Base-by-base conservation (phyloP, 2,888 invertebrate species). In the Loripinus fragilis region DNA sequence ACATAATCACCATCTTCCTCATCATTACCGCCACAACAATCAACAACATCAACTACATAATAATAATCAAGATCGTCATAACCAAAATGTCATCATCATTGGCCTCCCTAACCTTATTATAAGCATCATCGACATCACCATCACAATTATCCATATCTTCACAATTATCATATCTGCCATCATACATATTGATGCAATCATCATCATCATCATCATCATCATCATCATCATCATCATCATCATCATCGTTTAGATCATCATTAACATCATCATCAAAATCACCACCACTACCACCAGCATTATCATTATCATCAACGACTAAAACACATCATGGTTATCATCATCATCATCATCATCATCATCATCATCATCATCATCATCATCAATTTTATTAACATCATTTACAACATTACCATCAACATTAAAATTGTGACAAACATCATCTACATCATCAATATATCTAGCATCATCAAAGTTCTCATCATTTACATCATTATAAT, bases 141-240 rank as follows among this genome's bases (percentile, higher is more conserved):
- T n/a, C n/a, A n/a, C n/a, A n/a, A n/a, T n/a, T n/a, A n/a, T n/a
- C n/a, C n/a, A n/a, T n/a, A n/a, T n/a, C 48, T 17, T n/a, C n/a
- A 45, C 48, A 15, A 45, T n/a, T 45, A 45, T n/a, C 48, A 45
- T n/a, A 17, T 17, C 48, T n/a, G n/a, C 48, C n/a, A 45, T n/a
- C 48, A 45, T n/a, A 17, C 15, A 15, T n/a, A 45, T n/a, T 45
- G n/a, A 15, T n/a, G n/a, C 48, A 15, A 45, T n/a, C 48, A 45
- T n/a, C 48, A 45, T n/a, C 48, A 45, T n/a, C 48, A 45, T n/a
- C 48, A 45, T n/a, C 48, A 45, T n/a, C 48, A 45, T n/a, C 48
- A 45, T n/a, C 48, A 45, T n/a, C 48, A 45, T n/a, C 48, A 45
- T n/a, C 48, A 45, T n/a, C 48, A 45, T n/a, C n/a, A n/a, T n/a